Percentiles rank a stretch among this genome's conserved stretches.
Conservation (phyloP, 2,797 vertebrate species). For the Coregonus sp. region DNA sequence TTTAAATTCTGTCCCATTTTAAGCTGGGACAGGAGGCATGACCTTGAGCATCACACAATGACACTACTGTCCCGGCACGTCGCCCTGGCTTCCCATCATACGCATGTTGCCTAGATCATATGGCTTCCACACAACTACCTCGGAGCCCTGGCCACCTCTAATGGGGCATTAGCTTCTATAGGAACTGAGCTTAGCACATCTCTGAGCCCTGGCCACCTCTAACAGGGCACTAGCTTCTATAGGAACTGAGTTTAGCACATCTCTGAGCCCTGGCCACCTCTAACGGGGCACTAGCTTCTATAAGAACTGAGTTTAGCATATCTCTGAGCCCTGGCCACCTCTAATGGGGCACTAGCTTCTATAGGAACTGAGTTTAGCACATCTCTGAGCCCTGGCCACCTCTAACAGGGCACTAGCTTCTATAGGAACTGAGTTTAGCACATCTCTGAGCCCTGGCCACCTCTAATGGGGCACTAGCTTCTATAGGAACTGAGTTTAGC, state of each 20-base stretch:
- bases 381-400: constrained; percentile 69
- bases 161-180: constrained; percentile 66
- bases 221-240: too few relatives aligned
- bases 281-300: too few relatives aligned
- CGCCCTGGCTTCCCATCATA: constrained; percentile 29
- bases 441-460: constrained; percentile 69
- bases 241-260: too few relatives aligned
- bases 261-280: too few relatives aligned
- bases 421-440: constrained; percentile 60
- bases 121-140: constrained; percentile 73
- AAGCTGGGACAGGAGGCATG: constrained; percentile 51
- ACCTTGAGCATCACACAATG: constrained; percentile 43
- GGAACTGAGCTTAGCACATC: constrained; percentile 57
- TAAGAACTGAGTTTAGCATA: constrained; percentile 24
- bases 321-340: constrained; percentile 70
- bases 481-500: constrained; percentile 59
- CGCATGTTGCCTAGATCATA: constrained; percentile 62
- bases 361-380: constrained; percentile 59
- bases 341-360: constrained; percentile 63
- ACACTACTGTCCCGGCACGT: constrained; percentile 51
- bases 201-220: too few relatives aligned
- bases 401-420: constrained; percentile 63
- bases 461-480: constrained; percentile 63
- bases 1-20: constrained; percentile 40
- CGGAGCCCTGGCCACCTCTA: constrained; percentile 65